These are phyloP conservation scores for Phalanger gymnotis DNA, from an alignment of 2,797 vertebrate genomes.

Conservation along the genomic window DNA sequence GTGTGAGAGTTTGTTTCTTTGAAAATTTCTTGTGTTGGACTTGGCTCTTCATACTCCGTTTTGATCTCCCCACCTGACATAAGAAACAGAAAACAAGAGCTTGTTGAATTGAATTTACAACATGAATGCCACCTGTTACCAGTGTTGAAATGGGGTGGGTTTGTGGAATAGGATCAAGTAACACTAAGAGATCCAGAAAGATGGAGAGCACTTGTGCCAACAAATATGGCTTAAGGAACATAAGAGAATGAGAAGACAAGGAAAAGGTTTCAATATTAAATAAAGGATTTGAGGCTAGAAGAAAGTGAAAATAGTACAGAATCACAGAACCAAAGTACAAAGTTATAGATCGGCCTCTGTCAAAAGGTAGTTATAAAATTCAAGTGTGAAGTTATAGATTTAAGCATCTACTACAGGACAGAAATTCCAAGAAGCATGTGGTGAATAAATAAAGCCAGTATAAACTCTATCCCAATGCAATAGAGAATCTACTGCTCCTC, in stretches of 20 bases:
- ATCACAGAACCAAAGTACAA: background rate
- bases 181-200: background rate
- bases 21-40: constrained; percentile 44
- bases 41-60: constrained; percentile 50
- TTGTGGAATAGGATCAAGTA: background rate
- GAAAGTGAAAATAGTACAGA: background rate
- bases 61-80: constrained; percentile 42
- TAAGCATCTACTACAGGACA: background rate
- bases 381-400: background rate
- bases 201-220: background rate
- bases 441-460: background rate
- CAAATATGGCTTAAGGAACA: background rate
- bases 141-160: background rate
- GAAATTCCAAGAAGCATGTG: background rate
- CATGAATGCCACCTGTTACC: constrained; percentile 8
- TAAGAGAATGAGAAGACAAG: background rate
- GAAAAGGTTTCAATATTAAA: background rate
- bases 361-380: background rate
- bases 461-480: background rate
- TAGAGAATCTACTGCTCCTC: background rate
- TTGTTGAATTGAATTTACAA: background rate
- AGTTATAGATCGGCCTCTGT: background rate
- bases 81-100: constrained; percentile 42
- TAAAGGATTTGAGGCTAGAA: background rate
- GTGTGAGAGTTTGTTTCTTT: constrained; percentile 19